These are phyloP conservation scores for Ichneumoninae sp. DNA, from an alignment of 2,888 invertebrate genomes.

Conservation along the genomic window DNA sequence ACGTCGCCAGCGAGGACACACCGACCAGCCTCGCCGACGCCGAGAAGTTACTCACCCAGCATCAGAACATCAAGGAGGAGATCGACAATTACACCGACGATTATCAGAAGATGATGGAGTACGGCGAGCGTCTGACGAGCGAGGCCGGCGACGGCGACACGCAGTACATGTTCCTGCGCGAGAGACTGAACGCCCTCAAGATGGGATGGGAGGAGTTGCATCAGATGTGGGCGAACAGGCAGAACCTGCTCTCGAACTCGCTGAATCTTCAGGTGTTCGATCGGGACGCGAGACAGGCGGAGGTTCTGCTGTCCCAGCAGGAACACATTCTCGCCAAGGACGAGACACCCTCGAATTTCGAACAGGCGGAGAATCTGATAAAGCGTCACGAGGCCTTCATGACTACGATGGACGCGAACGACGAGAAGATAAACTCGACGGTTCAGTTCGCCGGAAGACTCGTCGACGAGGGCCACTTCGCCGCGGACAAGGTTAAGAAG, in stretches of 20 bases:
- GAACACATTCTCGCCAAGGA: slow-evolving; percentile 99
- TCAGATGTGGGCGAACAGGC: slow-evolving; percentile 99
- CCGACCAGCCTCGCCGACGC: slow-evolving; percentile 97
- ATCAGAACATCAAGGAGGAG: slow-evolving; percentile 99
- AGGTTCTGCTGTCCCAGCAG: slow-evolving; percentile 98
- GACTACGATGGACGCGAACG: slow-evolving; percentile 99
- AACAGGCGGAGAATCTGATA: slow-evolving; percentile 98
- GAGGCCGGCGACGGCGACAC: slow-evolving; percentile 94
- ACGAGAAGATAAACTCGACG: slow-evolving; percentile 99
- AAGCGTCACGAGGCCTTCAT: slow-evolving; percentile 99
- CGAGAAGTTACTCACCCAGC: slow-evolving; percentile 97
- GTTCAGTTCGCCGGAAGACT: slow-evolving; percentile 96
- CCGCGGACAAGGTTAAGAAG: slow-evolving; percentile 97
- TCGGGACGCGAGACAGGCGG: slow-evolving; percentile 98
- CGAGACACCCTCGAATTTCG: slow-evolving; percentile 96
- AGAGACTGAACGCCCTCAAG: slow-evolving; percentile 98
- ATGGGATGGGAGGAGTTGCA: slow-evolving; percentile 99
- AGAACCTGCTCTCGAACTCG: slow-evolving; percentile 96
- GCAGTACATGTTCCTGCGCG: slow-evolving; percentile 99
- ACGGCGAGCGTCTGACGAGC: slow-evolving; percentile 97
- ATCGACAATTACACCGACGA: slow-evolving; percentile 99
- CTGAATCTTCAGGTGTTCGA: slow-evolving; percentile 98
- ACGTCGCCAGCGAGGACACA: slow-evolving; percentile 98
- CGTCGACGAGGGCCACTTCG: slow-evolving; percentile 97
- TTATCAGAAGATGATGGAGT: slow-evolving; percentile 99